These are phyloP conservation scores for Sebastes jordani DNA, from an alignment of 2,797 vertebrate species.

Conservation along the genomic window DNA sequence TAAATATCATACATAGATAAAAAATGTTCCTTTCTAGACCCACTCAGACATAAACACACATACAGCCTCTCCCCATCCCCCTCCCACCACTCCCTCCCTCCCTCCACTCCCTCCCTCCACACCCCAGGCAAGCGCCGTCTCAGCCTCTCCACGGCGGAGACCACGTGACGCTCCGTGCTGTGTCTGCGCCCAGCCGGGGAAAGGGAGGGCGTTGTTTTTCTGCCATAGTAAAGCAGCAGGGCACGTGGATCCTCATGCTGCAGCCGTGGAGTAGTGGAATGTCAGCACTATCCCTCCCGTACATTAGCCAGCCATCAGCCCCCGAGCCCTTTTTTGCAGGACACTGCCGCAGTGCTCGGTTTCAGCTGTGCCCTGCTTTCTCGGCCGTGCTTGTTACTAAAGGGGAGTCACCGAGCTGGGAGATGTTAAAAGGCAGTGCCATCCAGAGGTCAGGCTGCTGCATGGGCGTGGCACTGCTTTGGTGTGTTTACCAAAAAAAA, in stretches of 20 bases:
- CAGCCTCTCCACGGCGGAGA: slow-evolving; percentile 61
- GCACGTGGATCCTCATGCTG: slow-evolving; percentile 83
- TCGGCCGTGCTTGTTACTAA: slow-evolving; percentile 13
- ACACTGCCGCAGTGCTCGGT: slow-evolving; percentile 61
- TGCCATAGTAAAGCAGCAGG: slow-evolving; percentile 75
- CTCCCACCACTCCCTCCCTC: not conserved
- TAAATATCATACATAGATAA: not conserved
- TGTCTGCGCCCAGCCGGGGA: slow-evolving; percentile 15
- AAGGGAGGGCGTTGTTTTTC: slow-evolving; percentile 67
- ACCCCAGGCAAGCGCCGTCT: slow-evolving; percentile 59
- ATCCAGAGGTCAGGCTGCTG: slow-evolving; percentile 71
- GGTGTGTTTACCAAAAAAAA: slow-evolving; percentile 17
- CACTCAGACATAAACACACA: slow-evolving; percentile 37
- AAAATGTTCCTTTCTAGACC: not conserved
- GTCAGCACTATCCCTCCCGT: slow-evolving; percentile 66
- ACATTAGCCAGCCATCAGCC: slow-evolving; percentile 45
- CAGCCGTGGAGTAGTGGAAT: slow-evolving; percentile 75
- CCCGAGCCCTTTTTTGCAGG: slow-evolving; percentile 39
- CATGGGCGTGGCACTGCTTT: slow-evolving; percentile 72
- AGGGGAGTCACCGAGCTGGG: slow-evolving; percentile 18
- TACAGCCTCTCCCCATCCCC: slow-evolving; percentile 30
- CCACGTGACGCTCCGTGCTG: slow-evolving; percentile 64
- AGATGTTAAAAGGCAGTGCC: slow-evolving; percentile 54
- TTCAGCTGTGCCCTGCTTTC: slow-evolving; percentile 47
- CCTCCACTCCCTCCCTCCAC: slow-evolving; percentile 3